Evolutionary conservation across 1,140 invertebrate genomes (phyloP), one percentile per base, ranked within the genome.

Genomic region (Zophobas atratus): DNA sequence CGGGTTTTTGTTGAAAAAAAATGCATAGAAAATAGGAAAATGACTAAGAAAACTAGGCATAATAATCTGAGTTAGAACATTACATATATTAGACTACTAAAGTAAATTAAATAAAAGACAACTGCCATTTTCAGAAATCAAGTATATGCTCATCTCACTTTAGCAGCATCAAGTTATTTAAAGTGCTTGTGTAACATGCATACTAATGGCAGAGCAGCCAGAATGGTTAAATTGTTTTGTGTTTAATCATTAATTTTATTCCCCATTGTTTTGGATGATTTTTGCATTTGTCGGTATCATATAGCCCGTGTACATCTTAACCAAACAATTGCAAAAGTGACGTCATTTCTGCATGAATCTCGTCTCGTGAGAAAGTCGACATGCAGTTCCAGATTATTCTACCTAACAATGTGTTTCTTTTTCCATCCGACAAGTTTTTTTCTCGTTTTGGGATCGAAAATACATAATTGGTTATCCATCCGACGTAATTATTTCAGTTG

Each of bases 51-150:
- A 20, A 20, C 20, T 20, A 20, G 20, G 20, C 20, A 20, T 20
- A 20, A 20, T 20, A 20, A 20, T 20, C 20, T 20, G 20, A 20
- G 20, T 20, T 20, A 20, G 20, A 20, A 20, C 20, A 20, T 20
- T 20, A 20, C 20, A 5, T 8, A 20, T 33, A 34, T 55, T 55
- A 20, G 1, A 20, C 53, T 34, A 55, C 32, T 39, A 67, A 53
- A 72, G 51, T 72, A 72, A 72, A 53, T 72, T 72, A 72, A 51
- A 72, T 72, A 72, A 55, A 72, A 41, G 70, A 72, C 70, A 72
- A 55, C 71, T 56, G 71, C 55, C 36, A 73, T 73, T 73, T 73
- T 56, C 55, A 73, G 71, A 73, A 73, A 73, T 73, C 71, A 73
- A 73, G 55, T 56, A 73, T 73, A 32, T 38, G n/a, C 71, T 73